These are phyloP conservation scores for silkworm (Bombyx mori) DNA, from an alignment of 1,140 invertebrate species.

Conservation along the genomic window DNA sequence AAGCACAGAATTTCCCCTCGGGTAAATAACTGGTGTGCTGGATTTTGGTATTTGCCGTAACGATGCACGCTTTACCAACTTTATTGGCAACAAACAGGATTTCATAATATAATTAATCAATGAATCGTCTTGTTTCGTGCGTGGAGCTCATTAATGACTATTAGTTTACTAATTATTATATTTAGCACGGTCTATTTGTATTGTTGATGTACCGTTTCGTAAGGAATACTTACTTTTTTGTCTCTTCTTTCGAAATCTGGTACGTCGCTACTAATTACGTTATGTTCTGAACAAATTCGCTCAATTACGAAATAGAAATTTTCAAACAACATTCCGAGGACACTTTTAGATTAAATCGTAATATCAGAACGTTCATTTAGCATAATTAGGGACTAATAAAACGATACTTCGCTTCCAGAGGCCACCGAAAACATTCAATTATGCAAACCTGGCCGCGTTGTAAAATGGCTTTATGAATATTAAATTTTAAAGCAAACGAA, in stretches of 20 bases:
- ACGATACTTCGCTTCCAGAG: slow-evolving; percentile 21
- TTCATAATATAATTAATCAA: slow-evolving; percentile 17
- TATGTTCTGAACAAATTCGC: no score
- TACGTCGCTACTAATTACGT: no score
- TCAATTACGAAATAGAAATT: no score
- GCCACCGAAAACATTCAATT: slow-evolving; percentile 27
- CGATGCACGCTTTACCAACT: slow-evolving; percentile 17
- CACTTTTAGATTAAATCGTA: no score
- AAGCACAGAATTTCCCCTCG: slow-evolving; percentile 49
- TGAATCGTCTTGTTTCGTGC: slow-evolving; percentile 2
- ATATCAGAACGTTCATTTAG: slow-evolving; percentile 13
- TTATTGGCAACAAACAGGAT: slow-evolving; percentile 11
- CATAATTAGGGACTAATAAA: slow-evolving; percentile 22
- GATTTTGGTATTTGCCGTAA: slow-evolving; percentile 49
- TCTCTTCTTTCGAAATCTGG: no score
- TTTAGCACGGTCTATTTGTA: neutral
- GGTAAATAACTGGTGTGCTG: slow-evolving; percentile 44
- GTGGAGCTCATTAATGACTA: neutral
- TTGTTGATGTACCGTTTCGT: no score
- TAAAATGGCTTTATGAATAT: slow-evolving; percentile 26
- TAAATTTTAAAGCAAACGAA: slow-evolving; percentile 13
- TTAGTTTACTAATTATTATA: no score
- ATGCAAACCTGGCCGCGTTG: slow-evolving; percentile 20
- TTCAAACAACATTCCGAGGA: no score
- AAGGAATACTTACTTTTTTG: no score